Conservation (phyloP, 2,113 vertebrate genomes). For the Ardeotis arabs region DNA sequence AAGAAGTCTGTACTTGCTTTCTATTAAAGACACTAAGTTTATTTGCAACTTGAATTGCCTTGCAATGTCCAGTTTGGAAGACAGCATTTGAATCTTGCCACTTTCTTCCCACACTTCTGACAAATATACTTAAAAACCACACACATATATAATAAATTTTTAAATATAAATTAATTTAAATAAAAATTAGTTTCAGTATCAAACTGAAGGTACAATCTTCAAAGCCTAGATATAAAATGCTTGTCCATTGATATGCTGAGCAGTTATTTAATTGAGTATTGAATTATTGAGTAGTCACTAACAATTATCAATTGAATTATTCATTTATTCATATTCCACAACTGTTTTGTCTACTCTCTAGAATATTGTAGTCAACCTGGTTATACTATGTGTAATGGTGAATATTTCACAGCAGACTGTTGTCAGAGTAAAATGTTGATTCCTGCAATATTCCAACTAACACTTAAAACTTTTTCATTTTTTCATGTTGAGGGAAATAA, state of each 20-base stretch:
- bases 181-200: background rate
- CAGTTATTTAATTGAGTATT: background rate
- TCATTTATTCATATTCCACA: background rate
- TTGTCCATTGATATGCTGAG: background rate
- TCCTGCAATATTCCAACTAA: background rate
- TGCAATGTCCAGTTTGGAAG: background rate
- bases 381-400: background rate
- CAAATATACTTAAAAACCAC: background rate
- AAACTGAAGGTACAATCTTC: background rate
- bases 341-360: background rate
- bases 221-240: background rate
- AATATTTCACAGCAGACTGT: background rate
- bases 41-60: background rate
- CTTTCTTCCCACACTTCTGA: background rate
- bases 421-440: background rate
- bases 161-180: background rate
- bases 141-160: background rate
- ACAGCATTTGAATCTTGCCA: background rate
- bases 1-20: background rate
- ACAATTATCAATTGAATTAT: background rate
- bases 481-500: background rate
- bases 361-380: background rate
- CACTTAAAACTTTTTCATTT: background rate
- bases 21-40: background rate
- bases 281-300: background rate